Base-by-base conservation (phyloP, 2,888 invertebrate genomes). In the Noctua janthe region DNA sequence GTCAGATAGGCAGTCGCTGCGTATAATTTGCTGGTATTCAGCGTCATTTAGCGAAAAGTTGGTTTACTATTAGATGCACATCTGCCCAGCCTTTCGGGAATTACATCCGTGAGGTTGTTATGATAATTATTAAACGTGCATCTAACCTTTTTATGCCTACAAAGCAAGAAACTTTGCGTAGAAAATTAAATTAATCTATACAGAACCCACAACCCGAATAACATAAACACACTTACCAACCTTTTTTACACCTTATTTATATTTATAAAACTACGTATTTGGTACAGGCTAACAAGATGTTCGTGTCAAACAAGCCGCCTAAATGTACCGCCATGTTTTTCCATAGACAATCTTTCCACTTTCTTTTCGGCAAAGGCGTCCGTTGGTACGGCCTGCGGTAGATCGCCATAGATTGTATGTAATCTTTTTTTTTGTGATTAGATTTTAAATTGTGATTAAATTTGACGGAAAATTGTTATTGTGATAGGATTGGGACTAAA, bases 251-350 rank as follows among this genome's bases (percentile, higher is more conserved):
- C 91, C 94, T 94, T 94, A 95, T 95, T 95, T 95, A 95, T 96
- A 96, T 96, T 96, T 96, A 95, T 95, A 96, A 95, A 94, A 92
- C 93, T 92, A 92, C 95, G 94, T 96, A 95, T 96, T 95, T 96
- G 95, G 96, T 92, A 91, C 91, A 93, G 91, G 93, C 96, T 96
- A 96, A 96, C 96, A 96, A 96, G 96, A 96, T 95, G 95, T 96
- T 95, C 91, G 91, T 92, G 95, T 94, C 95, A 94, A 93, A 94
- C 94, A 92, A 72, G 83, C 94, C 94, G 95, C 94, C 94, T 92
- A 94, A 94, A 92, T 89, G 82, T 85, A 90, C 91, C 89, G 87
- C 89, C 84, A 86, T 85, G 82, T 88, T 90, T 78, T 89, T 86
- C 91, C 92, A 94, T 93, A 93, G 93, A 94, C 92, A 92, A 93